These are phyloP conservation scores for Cinclus mexicanus DNA, from an alignment of 2,113 vertebrate species.

Conservation along the genomic window DNA sequence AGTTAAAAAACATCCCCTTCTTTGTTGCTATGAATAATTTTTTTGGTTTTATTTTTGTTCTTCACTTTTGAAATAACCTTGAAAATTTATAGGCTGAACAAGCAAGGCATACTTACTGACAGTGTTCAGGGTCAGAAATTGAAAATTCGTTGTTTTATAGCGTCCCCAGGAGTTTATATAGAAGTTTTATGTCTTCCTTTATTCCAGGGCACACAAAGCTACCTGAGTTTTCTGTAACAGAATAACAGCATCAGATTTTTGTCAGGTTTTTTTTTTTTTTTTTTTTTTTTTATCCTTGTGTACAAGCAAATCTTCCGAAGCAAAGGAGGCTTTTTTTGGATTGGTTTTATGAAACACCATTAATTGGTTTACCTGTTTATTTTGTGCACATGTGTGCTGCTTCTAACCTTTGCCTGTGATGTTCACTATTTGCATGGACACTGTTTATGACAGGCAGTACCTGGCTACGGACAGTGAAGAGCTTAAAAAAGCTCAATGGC, in stretches of 20 bases:
- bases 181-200: conserved; percentile 39
- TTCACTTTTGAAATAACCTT: conserved; percentile 48
- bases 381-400: not conserved
- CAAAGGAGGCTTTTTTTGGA: not conserved
- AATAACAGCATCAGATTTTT: not conserved
- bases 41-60: not conserved
- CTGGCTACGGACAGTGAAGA: not conserved
- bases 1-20: not conserved
- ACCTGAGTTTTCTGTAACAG: not conserved
- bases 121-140: conserved; percentile 31
- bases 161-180: conserved; percentile 34
- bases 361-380: not conserved
- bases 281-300: not conserved
- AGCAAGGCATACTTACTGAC: not conserved
- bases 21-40: not conserved
- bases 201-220: not conserved
- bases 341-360: not conserved
- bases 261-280: too few species aligned
- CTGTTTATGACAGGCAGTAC: not conserved
- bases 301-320: not conserved
- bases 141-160: conserved; percentile 2
- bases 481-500: not conserved
- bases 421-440: not conserved
- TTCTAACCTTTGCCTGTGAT: not conserved
- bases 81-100: conserved; percentile 46